Evolutionary conservation across 2,797 vertebrate species (phyloP).

Genomic region (Cossypha caffra): DNA sequence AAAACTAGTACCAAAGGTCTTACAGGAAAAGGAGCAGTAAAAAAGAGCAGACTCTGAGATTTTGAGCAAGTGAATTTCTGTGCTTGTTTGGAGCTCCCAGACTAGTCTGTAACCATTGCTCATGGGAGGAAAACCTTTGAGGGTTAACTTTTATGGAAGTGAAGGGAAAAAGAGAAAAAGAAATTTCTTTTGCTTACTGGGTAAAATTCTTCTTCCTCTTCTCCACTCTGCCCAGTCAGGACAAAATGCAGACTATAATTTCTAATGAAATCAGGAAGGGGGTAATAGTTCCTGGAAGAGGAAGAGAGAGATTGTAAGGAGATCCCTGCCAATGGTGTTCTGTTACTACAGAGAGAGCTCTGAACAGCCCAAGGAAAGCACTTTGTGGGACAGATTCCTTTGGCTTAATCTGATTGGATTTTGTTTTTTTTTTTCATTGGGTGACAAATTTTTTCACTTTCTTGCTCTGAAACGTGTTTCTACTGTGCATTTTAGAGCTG

Average conservation of each 20-base stretch:
- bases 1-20: not conserved
- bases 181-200: conserved; percentile 1
- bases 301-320: conserved; percentile 56
- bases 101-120: not conserved
- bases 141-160: conserved; percentile 3
- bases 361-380: conserved; percentile 55
- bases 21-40: not conserved
- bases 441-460: conserved; percentile 44
- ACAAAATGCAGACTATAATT: conserved; percentile 63
- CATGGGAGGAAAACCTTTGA: not conserved
- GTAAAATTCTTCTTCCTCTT: conserved; percentile 30
- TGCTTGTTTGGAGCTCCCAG: not conserved
- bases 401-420: conserved; percentile 38
- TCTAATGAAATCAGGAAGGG: conserved; percentile 72
- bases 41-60: not conserved
- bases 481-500: not conserved
- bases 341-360: conserved; percentile 47
- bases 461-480: conserved; percentile 11
- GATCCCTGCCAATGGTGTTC: conserved; percentile 56
- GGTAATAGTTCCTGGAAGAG: conserved; percentile 70
- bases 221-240: not conserved
- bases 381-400: conserved; percentile 56
- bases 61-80: not conserved
- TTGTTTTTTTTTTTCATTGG: conserved; percentile 44
- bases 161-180: not conserved